These are phyloP conservation scores for Melanargia galathea DNA, from an alignment of 2,888 invertebrate genomes.

Conservation along the genomic window DNA sequence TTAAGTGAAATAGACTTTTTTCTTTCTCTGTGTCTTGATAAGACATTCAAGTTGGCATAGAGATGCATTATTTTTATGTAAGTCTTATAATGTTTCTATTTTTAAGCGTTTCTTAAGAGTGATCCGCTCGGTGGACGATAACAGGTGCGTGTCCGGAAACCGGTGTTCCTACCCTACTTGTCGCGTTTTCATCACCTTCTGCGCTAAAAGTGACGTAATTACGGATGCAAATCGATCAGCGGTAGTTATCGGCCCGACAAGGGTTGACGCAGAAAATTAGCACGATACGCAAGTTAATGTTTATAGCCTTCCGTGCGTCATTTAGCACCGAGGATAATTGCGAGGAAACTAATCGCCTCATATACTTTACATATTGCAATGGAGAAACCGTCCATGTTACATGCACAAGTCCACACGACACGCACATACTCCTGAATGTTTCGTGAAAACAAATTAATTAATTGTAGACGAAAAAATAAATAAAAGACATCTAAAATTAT, in stretches of 20 bases:
- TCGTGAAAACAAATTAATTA: conserved; percentile 27
- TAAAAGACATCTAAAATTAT: conserved; percentile 47
- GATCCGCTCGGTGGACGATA: too few relatives aligned
- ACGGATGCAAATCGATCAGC: conserved; percentile 81
- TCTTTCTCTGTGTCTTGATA: too few relatives aligned
- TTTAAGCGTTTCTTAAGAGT: too few relatives aligned
- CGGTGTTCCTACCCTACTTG: too few relatives aligned
- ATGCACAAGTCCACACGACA: background rate
- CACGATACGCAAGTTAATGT: conserved; percentile 73
- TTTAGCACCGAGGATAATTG: conserved; percentile 73
- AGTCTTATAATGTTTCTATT: too few relatives aligned
- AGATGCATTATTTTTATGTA: too few relatives aligned
- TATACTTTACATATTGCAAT: conserved; percentile 15
- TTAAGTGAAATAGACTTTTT: too few relatives aligned
- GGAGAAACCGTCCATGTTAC: conserved; percentile 2
- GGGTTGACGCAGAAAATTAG: conserved; percentile 78
- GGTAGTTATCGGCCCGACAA: conserved; percentile 74
- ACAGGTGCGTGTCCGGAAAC: too few relatives aligned
- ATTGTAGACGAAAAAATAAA: conserved; percentile 15
- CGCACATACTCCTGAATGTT: conserved; percentile 19
- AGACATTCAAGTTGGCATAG: too few relatives aligned
- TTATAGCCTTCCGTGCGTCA: conserved; percentile 70
- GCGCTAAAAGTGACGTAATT: conserved; percentile 79
- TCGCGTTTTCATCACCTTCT: conserved; percentile 80
- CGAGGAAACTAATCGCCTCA: conserved; percentile 44